Base-by-base conservation (phyloP, 2,797 vertebrate genomes). In the Enteromius anoplus region DNA sequence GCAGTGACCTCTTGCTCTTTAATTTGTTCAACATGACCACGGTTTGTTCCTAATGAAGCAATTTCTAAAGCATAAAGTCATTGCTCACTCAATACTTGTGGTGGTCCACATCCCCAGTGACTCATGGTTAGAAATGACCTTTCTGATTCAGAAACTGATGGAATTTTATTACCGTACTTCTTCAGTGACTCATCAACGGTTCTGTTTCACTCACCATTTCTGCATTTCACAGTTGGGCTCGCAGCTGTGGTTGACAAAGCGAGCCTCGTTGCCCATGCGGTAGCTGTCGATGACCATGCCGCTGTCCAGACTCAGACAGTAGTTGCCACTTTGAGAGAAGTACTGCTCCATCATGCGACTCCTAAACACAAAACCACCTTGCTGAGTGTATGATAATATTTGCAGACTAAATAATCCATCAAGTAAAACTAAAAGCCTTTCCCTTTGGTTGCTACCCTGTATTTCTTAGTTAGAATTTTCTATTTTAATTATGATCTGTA, bases 231-330 rank as follows among this genome's bases (percentile, higher is more conserved):
- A 99, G 95, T 99, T 99, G 85, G 98, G 98, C 75, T 99, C 96
- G 86, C 98, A 99, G 95, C 98, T 99, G 94, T 99, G 98, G 94
- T 99, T 99, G 93, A 99, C 97, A 91, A 99, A 99, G 40, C 98
- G 97, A 0, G 98, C 98, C 90, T 99, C 98, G 58, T 99, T 99
- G 91, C 98, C 98, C 98, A 99, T 98, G 51, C 98, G 95, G 69
- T 99, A 99, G 93, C 98, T 99, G 93, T 99, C 98, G 65, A 99
- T 99, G 91, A 99, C 98, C 98, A 99, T 99, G 47, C 98, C 98
- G 0, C 98, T 99, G 89, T 99, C 97, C 88, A 99, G 92, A 89
- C 98, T 99, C 84, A 99, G 95, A 91, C 98, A 99, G 92, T 99
- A 99, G n/a, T 99, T 95, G 84, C 99, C 98, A 40, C 96, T 99